phyloP scores from a whole-genome alignment of 2,888 invertebrate genomes.

The Pristionchus mayeri region DNA sequence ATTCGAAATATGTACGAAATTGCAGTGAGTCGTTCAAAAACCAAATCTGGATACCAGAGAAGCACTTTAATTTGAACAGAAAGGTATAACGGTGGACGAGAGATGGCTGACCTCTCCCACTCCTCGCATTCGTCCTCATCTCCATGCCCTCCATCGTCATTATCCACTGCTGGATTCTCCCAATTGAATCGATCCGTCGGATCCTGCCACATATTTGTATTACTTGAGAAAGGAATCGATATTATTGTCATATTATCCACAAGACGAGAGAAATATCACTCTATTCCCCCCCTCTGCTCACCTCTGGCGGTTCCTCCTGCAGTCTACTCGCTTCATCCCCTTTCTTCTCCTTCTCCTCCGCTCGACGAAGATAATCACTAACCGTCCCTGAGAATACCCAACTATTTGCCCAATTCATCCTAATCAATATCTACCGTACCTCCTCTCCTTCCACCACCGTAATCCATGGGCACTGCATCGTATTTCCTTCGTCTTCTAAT shows the following conservation, averaged over 20 bases:
- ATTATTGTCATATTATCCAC: too few relatives aligned
- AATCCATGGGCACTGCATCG: slow-evolving; percentile 60
- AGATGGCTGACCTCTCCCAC: slow-evolving; percentile 61
- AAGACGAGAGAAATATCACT: too few relatives aligned
- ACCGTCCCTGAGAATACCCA: not conserved
- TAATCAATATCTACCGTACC: slow-evolving; percentile 4
- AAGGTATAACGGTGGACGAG: too few relatives aligned
- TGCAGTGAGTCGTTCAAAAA: too few relatives aligned
- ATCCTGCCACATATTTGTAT: slow-evolving; percentile 48
- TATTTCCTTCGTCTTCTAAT: slow-evolving; percentile 56
- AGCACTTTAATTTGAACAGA: too few relatives aligned
- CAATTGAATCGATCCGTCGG: slow-evolving; percentile 54
- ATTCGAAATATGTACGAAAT: too few relatives aligned
- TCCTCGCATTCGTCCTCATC: slow-evolving; percentile 67
- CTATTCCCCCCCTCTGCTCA: not conserved
- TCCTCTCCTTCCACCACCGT: slow-evolving; percentile 48
- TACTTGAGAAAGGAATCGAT: not conserved
- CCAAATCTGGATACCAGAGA: too few relatives aligned
- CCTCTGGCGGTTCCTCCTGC: slow-evolving; percentile 40
- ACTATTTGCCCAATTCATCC: not conserved
- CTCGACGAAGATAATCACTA: not conserved
- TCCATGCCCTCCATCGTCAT: slow-evolving; percentile 60
- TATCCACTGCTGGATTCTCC: slow-evolving; percentile 53
- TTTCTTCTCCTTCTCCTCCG: not conserved
- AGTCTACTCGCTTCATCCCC: not conserved